Evolutionary conservation across 1,140 invertebrate species (phyloP).

Genomic region (Pseudomyrmex gracilis): DNA sequence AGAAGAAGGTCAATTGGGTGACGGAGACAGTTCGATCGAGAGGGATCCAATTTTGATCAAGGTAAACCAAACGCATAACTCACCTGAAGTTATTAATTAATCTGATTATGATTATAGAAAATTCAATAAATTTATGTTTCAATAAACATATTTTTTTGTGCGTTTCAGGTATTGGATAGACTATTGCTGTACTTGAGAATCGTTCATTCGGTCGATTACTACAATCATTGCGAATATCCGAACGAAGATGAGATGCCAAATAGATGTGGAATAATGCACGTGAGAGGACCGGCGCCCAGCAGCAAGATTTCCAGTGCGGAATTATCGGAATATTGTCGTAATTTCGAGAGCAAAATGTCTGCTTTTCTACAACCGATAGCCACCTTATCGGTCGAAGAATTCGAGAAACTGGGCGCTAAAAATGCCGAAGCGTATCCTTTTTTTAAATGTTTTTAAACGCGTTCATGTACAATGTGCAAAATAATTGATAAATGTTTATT

Average conservation of each 20-base stretch:
- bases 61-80: slow-evolving; percentile 83
- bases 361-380: slow-evolving; percentile 92
- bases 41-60: slow-evolving; percentile 91
- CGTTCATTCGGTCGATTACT: slow-evolving; percentile 99
- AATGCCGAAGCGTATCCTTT: slow-evolving; percentile 90
- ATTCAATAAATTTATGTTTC: neutral
- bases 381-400: slow-evolving; percentile 91
- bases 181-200: slow-evolving; percentile 97
- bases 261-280: slow-evolving; percentile 99
- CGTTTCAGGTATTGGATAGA: slow-evolving; percentile 89
- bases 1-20: slow-evolving; percentile 86
- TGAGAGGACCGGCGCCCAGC: slow-evolving; percentile 93
- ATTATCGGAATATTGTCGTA: slow-evolving; percentile 82
- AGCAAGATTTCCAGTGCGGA: slow-evolving; percentile 89
- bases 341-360: slow-evolving; percentile 93
- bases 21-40: slow-evolving; percentile 89
- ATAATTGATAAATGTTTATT: neutral
- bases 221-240: slow-evolving; percentile 99
- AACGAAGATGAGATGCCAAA: slow-evolving; percentile 99
- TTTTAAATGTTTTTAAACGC: neutral
- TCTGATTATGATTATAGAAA: neutral
- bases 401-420: slow-evolving; percentile 94
- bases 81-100: slow-evolving; percentile 13
- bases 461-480: neutral
- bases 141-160: neutral